Conservation (phyloP, 2,888 invertebrate species). For the Perithous albicinctus region DNA sequence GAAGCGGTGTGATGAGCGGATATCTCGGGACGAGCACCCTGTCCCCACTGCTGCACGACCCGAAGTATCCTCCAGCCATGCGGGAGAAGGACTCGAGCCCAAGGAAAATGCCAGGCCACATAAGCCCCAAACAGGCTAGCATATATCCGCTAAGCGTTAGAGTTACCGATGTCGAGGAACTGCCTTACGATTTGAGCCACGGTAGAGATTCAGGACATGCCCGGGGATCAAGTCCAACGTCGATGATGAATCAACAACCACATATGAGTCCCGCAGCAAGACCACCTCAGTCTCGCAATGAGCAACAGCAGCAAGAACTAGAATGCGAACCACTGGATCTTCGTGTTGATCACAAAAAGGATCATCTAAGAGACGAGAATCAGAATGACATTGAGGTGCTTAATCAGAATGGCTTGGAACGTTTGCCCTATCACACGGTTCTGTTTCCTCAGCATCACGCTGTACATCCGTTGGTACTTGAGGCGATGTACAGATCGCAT, state of each 20-base stretch:
- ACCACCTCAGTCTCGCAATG: conserved; percentile 85
- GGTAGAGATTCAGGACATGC: conserved; percentile 77
- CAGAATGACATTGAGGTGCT: conserved; percentile 90
- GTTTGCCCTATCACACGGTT: conserved; percentile 81
- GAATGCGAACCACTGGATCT: conserved; percentile 95
- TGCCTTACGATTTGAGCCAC: conserved; percentile 90
- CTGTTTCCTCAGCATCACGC: conserved; percentile 84
- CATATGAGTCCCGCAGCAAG: conserved; percentile 87
- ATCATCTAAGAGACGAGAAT: conserved; percentile 92
- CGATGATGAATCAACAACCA: conserved; percentile 84
- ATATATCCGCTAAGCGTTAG: conserved; percentile 89
- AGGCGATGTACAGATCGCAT: conserved; percentile 89
- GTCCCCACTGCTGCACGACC: conserved; percentile 83
- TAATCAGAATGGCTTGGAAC: conserved; percentile 79
- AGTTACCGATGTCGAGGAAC: conserved; percentile 86
- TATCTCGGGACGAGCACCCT: conserved; percentile 84
- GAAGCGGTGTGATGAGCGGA: conserved; percentile 83
- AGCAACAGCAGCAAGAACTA: conserved; percentile 82
- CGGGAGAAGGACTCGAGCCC: conserved; percentile 97
- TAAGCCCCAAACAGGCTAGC: conserved; percentile 91
- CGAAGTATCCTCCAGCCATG: conserved; percentile 87
- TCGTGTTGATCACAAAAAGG: conserved; percentile 93
- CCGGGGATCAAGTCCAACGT: conserved; percentile 70
- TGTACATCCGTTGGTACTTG: conserved; percentile 90
- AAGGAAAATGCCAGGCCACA: conserved; percentile 92